These are phyloP conservation scores for Enteromius afrohamiltoni DNA, from an alignment of 2,797 vertebrate species.

Conservation along the genomic window DNA sequence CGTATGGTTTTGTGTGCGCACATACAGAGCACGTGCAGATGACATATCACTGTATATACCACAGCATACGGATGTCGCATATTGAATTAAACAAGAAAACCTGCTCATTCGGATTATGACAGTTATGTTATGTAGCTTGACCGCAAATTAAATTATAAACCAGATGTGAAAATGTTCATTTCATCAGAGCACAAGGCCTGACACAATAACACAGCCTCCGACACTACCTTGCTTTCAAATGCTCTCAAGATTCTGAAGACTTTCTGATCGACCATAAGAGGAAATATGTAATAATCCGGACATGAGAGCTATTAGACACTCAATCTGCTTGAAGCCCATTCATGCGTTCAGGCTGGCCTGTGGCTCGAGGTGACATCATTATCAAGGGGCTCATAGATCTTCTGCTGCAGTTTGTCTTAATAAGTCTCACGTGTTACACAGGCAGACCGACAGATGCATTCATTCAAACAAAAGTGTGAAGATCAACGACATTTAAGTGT, in stretches of 20 bases:
- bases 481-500: neutral
- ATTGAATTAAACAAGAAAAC: neutral
- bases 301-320: slow-evolving; percentile 59
- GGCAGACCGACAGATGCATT: slow-evolving; percentile 23
- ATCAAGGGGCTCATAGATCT: slow-evolving; percentile 51
- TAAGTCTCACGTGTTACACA: neutral
- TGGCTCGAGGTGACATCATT: slow-evolving; percentile 58
- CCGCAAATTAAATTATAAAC: neutral
- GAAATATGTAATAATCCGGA: slow-evolving; percentile 53
- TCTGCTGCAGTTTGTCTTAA: slow-evolving; percentile 45
- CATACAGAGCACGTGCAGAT: neutral
- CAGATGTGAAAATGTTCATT: neutral
- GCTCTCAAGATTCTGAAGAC: slow-evolving; percentile 34
- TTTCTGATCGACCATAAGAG: slow-evolving; percentile 31
- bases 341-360: slow-evolving; percentile 48
- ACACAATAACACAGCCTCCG: neutral
- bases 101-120: neutral
- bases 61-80: neutral
- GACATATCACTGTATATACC: neutral
- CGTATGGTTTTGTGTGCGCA: neutral
- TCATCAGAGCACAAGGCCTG: neutral
- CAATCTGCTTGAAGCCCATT: slow-evolving; percentile 62
- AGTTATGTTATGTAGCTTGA: neutral
- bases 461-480: neutral
- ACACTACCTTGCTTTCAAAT: slow-evolving; percentile 10